phyloP scores from a whole-genome alignment of 2,113 vertebrate genomes.

The Mormoops blainvillei region DNA sequence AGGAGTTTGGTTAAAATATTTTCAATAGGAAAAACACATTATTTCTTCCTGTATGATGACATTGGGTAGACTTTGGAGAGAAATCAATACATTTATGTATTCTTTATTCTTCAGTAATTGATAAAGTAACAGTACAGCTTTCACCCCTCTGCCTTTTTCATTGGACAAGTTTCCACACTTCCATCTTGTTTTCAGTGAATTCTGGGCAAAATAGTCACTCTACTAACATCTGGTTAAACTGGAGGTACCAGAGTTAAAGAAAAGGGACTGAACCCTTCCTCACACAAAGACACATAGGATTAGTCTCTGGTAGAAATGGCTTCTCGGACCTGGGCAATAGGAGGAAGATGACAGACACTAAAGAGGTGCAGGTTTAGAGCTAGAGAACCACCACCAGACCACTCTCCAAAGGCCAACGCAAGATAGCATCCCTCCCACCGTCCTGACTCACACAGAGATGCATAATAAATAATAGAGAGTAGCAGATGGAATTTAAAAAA shows the following conservation, averaged over 20 bases:
- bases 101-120: neutral
- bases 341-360: neutral
- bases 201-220: neutral
- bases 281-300: neutral
- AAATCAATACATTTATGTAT: neutral
- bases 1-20: neutral
- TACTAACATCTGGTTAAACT: neutral
- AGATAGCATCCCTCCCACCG: neutral
- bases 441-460: neutral
- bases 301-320: neutral
- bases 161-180: neutral
- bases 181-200: neutral
- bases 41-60: neutral
- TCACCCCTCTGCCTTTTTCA: neutral
- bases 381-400: neutral
- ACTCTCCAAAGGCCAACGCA: neutral
- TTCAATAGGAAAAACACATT: neutral
- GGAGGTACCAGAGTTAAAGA: neutral
- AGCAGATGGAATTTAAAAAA: neutral
- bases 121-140: neutral
- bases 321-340: neutral
- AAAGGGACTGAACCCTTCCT: neutral
- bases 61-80: neutral
- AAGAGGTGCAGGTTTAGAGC: neutral
- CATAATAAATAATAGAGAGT: neutral